Conservation (phyloP, 2,113 vertebrate genomes). For the Cebidichthys violaceus region DNA sequence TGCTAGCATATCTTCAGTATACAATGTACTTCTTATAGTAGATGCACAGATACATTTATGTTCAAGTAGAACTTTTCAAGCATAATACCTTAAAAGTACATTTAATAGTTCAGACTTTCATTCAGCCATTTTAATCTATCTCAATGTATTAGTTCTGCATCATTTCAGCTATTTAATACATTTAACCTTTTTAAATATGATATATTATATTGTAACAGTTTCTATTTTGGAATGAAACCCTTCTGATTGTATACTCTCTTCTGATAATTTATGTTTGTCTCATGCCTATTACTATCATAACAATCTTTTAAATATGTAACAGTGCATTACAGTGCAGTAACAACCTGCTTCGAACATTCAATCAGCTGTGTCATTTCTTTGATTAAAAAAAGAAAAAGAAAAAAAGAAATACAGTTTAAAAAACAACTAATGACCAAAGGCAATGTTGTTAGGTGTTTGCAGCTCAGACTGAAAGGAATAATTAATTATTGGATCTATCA, state of each 20-base stretch:
- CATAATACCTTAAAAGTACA: constrained; percentile 44
- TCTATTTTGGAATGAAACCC: constrained; percentile 31
- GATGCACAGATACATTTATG: constrained; percentile 44
- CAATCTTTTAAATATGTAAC: constrained; percentile 30
- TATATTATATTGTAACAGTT: constrained; percentile 6
- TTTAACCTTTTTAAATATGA: constrained; percentile 11
- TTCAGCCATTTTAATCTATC: constrained; percentile 14
- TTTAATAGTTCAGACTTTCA: constrained; percentile 36
- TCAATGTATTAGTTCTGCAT: constrained; percentile 10
- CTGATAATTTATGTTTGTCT: constrained; percentile 29
- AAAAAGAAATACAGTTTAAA: constrained; percentile 20
- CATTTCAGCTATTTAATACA: constrained; percentile 8
- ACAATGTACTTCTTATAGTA: constrained; percentile 32
- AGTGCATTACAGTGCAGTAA: constrained; percentile 41
- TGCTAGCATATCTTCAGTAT: constrained; percentile 34
- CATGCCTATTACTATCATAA: constrained; percentile 53
- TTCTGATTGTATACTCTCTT: constrained; percentile 4
- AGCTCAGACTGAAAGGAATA: neutral
- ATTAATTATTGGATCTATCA: neutral
- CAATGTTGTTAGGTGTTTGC: constrained; percentile 27
- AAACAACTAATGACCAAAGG: constrained; percentile 53
- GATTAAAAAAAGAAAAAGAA: neutral
- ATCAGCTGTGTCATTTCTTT: constrained; percentile 16
- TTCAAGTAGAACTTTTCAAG: constrained; percentile 58
- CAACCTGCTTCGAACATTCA: constrained; percentile 44